phyloP scores from a whole-genome alignment of 2,888 invertebrate genomes.

The Clostera curtula region DNA sequence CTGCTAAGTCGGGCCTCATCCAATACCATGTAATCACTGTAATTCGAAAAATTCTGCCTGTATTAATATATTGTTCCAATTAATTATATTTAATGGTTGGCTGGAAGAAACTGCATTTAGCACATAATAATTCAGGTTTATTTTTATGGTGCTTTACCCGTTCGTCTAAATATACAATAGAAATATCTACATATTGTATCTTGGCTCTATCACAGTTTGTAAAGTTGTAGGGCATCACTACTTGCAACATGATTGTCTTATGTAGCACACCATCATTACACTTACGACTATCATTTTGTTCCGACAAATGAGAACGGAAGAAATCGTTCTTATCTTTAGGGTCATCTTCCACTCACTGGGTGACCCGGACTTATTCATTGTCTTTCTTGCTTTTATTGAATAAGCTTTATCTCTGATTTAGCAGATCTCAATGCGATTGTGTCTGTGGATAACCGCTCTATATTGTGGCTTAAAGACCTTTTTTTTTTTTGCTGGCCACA shows the following conservation, averaged over 20 bases:
- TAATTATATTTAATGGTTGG: too few relatives aligned
- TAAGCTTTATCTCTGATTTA: constrained; percentile 9
- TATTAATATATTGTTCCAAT: too few relatives aligned
- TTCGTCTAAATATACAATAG: too few relatives aligned
- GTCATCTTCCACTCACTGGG: constrained; percentile 38
- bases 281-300: constrained; percentile 12
- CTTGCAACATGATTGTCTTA: constrained; percentile 1
- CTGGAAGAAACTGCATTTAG: too few relatives aligned
- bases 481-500: constrained; percentile 6
- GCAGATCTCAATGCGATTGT: background rate
- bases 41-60: too few relatives aligned
- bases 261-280: constrained; percentile 1
- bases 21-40: too few relatives aligned
- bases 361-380: constrained; percentile 33
- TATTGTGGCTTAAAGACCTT: constrained; percentile 2
- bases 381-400: constrained; percentile 19
- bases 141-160: too few relatives aligned
- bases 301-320: constrained; percentile 33
- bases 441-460: constrained; percentile 3
- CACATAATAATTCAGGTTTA: too few relatives aligned
- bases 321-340: constrained; percentile 32
- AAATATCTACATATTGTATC: too few relatives aligned
- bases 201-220: too few relatives aligned
- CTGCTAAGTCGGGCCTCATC: too few relatives aligned
- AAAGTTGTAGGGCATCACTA: too few relatives aligned